phyloP scores from a whole-genome alignment of 2,888 invertebrate species.

The Eupsilia transversa region DNA sequence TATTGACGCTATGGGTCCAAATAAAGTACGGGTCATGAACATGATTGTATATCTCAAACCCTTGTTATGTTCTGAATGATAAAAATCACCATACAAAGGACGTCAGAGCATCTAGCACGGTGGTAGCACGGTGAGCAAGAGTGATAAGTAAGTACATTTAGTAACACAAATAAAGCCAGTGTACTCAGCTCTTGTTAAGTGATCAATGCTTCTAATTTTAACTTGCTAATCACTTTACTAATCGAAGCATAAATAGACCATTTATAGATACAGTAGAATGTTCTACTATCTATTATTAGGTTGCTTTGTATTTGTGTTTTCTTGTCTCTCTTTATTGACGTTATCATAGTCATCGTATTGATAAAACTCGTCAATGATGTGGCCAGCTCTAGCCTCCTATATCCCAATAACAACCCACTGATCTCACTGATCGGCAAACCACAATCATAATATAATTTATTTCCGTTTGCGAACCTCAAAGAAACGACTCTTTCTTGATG shows the following conservation, averaged over 20 bases:
- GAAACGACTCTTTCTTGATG: background rate
- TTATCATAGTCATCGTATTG: background rate
- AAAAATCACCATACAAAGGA: background rate
- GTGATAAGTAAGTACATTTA: slow-evolving; percentile 7
- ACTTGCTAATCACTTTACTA: slow-evolving; percentile 51
- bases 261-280: slow-evolving; percentile 25
- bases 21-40: background rate
- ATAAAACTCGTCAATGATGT: background rate
- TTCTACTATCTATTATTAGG: slow-evolving; percentile 16
- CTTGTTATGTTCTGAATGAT: background rate
- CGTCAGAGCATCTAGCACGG: background rate
- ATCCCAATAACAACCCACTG: too few species aligned
- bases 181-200: slow-evolving; percentile 18
- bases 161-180: slow-evolving; percentile 7
- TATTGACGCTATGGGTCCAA: background rate
- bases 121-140: slow-evolving; percentile 13
- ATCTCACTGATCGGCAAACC: background rate
- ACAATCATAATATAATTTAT: background rate
- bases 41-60: background rate
- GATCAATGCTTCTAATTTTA: slow-evolving; percentile 54
- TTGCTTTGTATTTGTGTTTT: slow-evolving; percentile 13
- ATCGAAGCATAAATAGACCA: slow-evolving; percentile 28
- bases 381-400: background rate
- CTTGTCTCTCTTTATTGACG: background rate
- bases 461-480: background rate